Evolutionary conservation across 2,113 vertebrate genomes (phyloP).

Genomic region (Psittacus erithacus): DNA sequence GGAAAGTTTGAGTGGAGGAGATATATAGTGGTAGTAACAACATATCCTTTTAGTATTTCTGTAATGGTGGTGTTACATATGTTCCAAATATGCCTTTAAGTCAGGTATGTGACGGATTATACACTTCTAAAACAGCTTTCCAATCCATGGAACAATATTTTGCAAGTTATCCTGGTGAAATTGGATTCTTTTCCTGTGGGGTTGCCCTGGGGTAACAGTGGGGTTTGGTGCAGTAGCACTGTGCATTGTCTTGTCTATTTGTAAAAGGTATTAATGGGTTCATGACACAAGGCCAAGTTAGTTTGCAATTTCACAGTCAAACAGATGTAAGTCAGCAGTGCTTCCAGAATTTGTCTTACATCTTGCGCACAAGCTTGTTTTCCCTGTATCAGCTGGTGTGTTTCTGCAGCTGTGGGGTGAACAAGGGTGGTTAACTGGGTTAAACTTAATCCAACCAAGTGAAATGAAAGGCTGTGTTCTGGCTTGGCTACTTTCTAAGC

Average conservation of each 20-base stretch:
- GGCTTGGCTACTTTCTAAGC: neutral
- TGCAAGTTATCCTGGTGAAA: neutral
- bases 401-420: neutral
- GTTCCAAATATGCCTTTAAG: neutral
- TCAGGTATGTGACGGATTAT: neutral
- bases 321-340: neutral
- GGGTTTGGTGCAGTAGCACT: neutral
- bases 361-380: neutral
- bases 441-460: neutral
- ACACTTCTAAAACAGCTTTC: neutral
- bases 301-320: neutral
- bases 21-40: neutral
- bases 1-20: neutral
- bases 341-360: neutral
- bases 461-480: neutral
- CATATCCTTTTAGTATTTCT: neutral
- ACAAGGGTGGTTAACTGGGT: neutral
- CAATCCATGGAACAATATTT: neutral
- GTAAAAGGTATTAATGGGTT: neutral
- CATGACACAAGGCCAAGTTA: neutral
- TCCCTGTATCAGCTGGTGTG: neutral
- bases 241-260: neutral
- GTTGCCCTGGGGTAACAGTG: neutral
- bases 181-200: neutral
- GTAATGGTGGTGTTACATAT: neutral